phyloP scores from a whole-genome alignment of 2,113 vertebrate genomes.

The Dolichotis patagonum region DNA sequence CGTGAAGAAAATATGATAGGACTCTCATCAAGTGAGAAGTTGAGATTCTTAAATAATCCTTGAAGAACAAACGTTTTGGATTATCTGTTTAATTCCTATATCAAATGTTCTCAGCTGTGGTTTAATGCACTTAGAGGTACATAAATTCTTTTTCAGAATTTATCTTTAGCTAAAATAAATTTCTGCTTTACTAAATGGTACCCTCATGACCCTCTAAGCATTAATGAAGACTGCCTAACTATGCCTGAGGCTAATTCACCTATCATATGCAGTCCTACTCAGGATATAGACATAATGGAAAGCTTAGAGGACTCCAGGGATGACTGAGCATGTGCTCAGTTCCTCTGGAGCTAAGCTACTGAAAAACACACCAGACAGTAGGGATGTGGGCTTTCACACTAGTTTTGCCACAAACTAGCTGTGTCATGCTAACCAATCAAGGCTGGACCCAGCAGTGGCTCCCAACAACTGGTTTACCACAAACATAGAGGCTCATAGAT shows the following conservation, averaged over 20 bases:
- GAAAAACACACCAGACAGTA: neutral
- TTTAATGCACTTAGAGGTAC: neutral
- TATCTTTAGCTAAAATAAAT: constrained; percentile 59
- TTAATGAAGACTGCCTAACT: constrained; percentile 51
- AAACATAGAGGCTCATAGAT: neutral
- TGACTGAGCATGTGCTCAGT: neutral
- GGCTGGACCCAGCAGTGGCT: neutral
- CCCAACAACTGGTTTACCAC: neutral
- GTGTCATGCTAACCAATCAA: neutral
- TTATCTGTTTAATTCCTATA: constrained; percentile 39
- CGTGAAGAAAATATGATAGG: neutral
- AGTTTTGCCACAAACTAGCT: neutral
- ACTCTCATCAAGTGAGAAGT: constrained; percentile 35
- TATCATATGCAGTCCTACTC: neutral
- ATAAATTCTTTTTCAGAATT: neutral
- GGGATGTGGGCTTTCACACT: neutral
- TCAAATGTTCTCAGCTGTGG: constrained; percentile 3
- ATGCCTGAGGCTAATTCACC: constrained; percentile 11
- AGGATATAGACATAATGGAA: neutral
- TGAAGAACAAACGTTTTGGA: neutral
- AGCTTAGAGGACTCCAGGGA: neutral
- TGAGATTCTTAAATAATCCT: constrained; percentile 41
- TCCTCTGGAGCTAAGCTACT: neutral
- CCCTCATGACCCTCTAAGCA: constrained; percentile 14
- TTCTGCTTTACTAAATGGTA: constrained; percentile 46